Evolutionary conservation across 2,888 invertebrate species (phyloP).

Genomic region (Petrophora chlorosata): DNA sequence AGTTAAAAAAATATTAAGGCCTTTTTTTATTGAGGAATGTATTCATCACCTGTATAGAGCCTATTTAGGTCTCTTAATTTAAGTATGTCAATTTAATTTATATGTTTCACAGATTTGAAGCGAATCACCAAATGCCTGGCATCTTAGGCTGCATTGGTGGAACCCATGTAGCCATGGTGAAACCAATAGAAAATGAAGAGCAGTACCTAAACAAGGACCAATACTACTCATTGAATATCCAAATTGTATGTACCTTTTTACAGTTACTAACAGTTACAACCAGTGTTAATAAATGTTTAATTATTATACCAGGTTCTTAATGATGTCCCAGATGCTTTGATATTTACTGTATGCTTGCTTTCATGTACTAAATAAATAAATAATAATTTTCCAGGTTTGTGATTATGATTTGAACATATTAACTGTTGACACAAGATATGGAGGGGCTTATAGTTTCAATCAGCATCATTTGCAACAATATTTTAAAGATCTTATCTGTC

Average conservation of each 20-base stretch:
- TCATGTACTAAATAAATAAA: too few relatives aligned
- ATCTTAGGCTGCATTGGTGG: neutral
- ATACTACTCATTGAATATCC: neutral
- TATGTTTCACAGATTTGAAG: neutral
- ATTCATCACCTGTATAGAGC: too few relatives aligned
- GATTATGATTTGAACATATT: conserved; percentile 1
- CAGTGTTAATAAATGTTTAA: too few relatives aligned
- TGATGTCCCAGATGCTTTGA: too few relatives aligned
- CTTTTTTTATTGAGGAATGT: too few relatives aligned
- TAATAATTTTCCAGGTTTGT: neutral
- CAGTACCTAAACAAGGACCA: neutral
- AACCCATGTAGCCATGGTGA: neutral
- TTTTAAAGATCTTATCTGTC: neutral
- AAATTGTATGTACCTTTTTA: neutral
- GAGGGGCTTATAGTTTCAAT: neutral
- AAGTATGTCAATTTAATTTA: too few relatives aligned
- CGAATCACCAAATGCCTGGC: neutral
- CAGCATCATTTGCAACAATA: neutral
- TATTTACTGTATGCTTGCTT: neutral
- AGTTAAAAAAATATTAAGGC: neutral
- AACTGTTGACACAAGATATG: neutral
- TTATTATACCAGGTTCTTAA: too few relatives aligned
- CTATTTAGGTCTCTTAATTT: too few relatives aligned
- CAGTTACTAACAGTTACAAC: too few relatives aligned
- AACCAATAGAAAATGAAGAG: neutral